Evolutionary conservation across 2,888 invertebrate species (phyloP).

Genomic region (Eugnorisma glareosa): DNA sequence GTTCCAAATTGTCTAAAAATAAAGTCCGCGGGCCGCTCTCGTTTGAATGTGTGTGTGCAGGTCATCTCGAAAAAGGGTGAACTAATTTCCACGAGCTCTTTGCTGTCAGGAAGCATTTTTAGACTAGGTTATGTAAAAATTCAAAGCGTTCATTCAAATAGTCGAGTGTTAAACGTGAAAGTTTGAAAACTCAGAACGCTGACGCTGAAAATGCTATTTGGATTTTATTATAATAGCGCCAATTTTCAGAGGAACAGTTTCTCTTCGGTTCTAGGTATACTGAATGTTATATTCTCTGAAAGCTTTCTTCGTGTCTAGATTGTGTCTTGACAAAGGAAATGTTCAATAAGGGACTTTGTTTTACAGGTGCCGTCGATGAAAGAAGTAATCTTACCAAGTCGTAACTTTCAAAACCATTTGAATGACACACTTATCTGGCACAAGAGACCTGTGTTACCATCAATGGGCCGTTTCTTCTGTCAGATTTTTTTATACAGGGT

Average conservation of each 20-base stretch:
- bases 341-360: conserved; percentile 58
- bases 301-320: conserved; percentile 48
- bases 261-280: conserved; percentile 9
- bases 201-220: conserved; percentile 24
- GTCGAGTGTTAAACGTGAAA: conserved; percentile 14
- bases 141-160: conserved; percentile 31
- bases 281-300: conserved; percentile 23
- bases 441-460: background rate
- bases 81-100: conserved; percentile 49
- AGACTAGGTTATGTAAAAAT: conserved; percentile 34
- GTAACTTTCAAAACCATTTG: conserved; percentile 1
- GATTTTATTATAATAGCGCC: conserved; percentile 26
- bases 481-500: background rate
- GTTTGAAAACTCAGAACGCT: conserved; percentile 30
- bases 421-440: background rate
- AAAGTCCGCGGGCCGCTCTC: conserved; percentile 27
- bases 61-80: conserved; percentile 46
- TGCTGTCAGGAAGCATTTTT: conserved; percentile 40
- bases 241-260: conserved; percentile 23
- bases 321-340: conserved; percentile 57
- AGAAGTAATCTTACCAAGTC: background rate
- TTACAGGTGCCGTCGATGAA: background rate
- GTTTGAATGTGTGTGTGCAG: conserved; percentile 30
- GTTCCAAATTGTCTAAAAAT: conserved; percentile 50
- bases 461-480: background rate